Evolutionary conservation across 1,140 invertebrate genomes (phyloP), one percentile per base, ranked within the genome.

Genomic region (Antheraea pernyi): DNA sequence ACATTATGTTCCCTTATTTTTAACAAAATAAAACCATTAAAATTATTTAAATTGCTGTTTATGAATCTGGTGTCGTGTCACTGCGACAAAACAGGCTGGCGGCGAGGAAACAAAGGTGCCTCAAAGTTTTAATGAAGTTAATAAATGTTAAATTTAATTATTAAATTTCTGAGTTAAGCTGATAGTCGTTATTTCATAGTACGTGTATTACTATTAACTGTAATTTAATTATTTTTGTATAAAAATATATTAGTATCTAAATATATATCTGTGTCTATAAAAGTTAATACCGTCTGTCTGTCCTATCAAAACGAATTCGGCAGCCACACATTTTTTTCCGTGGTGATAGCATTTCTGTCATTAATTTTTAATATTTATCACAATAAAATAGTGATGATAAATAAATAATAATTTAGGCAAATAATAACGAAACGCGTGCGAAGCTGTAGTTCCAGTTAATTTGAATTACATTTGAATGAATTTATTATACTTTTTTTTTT

Each of bases 61-160:
- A 53, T 53, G 46, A 53, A 53, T 53, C 16, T n/a, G 46, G 46
- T 53, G 46, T 53, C 5, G 46, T 53, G 46, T 11, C 46, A 53
- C 11, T 53, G 16, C 46, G 46, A 48, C 37, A 13, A 65, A 65
- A 42, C 19, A 19, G 46, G 42, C 46, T 48, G n/a, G 64, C 39
- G 16, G 39, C 8, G 64, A 53, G 37, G 61, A 65, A 65, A 65
- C 64, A 65, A 65, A 65, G 64, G 64, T 65, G 64, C 64, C 39
- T 65, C 62, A 16, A 64, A 64, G 62, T 64, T 64, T 64, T 64
- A 64, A 64, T 64, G 37, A 64, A 64, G 13, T 42, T 64, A 65
- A 48, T 65, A 65, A 65, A 46, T 48, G 39, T 13, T 48, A 48
- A 65, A 48, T 65, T 46, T 46, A 65, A 48, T 65, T 64, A 64